A percentile compares a stretch with the other conserved stretches of the same genome.
Evolutionary conservation across 2,797 vertebrate genomes (phyloP).

Genomic region (Bucorvus abyssinicus): DNA sequence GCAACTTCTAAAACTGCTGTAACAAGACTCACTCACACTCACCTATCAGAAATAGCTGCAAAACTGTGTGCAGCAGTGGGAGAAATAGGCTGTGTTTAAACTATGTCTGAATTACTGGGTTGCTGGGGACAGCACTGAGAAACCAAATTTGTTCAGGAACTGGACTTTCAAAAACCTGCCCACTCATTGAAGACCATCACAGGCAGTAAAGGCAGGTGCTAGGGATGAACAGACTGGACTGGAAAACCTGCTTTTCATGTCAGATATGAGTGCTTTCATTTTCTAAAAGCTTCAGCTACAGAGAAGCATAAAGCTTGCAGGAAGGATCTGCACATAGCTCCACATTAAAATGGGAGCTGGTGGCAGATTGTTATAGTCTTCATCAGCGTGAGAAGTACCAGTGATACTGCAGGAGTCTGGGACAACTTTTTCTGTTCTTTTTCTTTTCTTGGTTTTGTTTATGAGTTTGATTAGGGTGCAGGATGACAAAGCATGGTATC

Average conservation of each 20-base stretch:
- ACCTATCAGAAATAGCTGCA: not conserved
- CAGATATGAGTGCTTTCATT: not conserved
- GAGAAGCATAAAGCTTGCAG: not conserved
- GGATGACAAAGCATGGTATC: not conserved
- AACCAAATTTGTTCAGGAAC: not conserved
- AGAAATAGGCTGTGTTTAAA: not conserved
- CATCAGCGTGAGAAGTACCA: not conserved
- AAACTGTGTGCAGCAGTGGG: not conserved
- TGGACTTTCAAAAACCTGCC: not conserved
- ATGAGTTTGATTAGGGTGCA: not conserved
- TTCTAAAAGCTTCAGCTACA: not conserved
- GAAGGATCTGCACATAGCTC: not conserved
- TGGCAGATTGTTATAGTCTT: not conserved
- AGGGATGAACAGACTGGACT: not conserved
- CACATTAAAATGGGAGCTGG: not conserved
- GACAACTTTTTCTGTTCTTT: not conserved
- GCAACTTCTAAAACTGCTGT: not conserved
- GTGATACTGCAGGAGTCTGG: not conserved
- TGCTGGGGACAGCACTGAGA: not conserved
- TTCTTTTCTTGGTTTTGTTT: not conserved
- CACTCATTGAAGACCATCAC: not conserved
- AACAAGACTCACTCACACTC: not conserved
- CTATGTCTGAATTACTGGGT: accelerated
- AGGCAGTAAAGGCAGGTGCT: not conserved
- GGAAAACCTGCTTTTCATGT: not conserved